Evolutionary conservation across 2,888 invertebrate genomes (phyloP), one percentile per base, ranked within the genome.

Genomic region (Crematogaster levior): DNA sequence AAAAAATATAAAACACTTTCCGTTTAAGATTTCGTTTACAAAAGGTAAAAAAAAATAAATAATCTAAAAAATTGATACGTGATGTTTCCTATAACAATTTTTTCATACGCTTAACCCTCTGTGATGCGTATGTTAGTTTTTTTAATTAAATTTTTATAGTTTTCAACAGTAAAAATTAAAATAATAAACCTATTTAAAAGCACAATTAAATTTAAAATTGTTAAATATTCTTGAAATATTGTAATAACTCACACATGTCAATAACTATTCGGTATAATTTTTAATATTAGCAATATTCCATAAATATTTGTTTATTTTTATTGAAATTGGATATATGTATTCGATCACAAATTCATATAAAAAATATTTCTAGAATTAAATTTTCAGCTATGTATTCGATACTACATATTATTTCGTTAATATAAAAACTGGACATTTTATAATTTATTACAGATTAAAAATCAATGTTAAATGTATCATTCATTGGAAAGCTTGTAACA

Each of bases 1-100:
- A 21, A 66, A 66, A 48, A 34, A 48, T 21, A 30, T 58, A 43
- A n/a, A 72, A 58, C 5, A 1, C n/a, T 24, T 6, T 7, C 0
- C 21, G 4, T 5, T 37, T 4, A 72, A 58, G 21, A 53, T 24
- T 24, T 51, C 0, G 9, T 68, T 68, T 4, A 24, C 21, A 15
- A 51, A n/a, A 34, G n/a, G n/a, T 51, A 34, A 6, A 6, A 66
- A 10, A 3, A 46, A 66, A 66, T 66, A 66, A 66, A 40, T 63
- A 63, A 30, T 46, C 5, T 27, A 65, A 7, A 27, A 46, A 46
- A 4, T 66, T 12, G 0, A 0, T 18, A 7, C 21, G n/a, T 2
- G n/a, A 48, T 48, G 6, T 48, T 48, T 40, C 10, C 40, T 40
- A 40, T 40, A 40, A 0, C 9, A 37, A 37, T 37, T 37, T 37